Evolutionary conservation across 2,113 vertebrate genomes (phyloP).

Genomic region (rat (Rattus norvegicus)): GRCr8 NC_086022.1:161049001-161049500

Average conservation of each 20-base stretch:
- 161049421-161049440: neutral
- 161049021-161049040: neutral
- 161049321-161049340: neutral
- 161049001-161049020: neutral
- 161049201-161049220: neutral
- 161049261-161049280: neutral
- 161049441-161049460: no score
- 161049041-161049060: neutral
- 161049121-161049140: neutral
- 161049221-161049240: neutral
- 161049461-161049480: neutral
- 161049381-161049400: neutral
- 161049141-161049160: neutral
- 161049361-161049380: neutral
- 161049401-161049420: conserved; percentile 54
- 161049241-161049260: neutral
- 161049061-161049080: no score
- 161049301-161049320: neutral
- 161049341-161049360: conserved; percentile 26
- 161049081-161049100: neutral
- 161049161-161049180: neutral
- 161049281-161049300: neutral
- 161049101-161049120: neutral
- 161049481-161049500: neutral
- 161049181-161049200: neutral